A percentile compares a stretch with the other conserved stretches of the same genome.
Conservation (phyloP, 2,888 invertebrate genomes). For the Acronicta aceris region DNA sequence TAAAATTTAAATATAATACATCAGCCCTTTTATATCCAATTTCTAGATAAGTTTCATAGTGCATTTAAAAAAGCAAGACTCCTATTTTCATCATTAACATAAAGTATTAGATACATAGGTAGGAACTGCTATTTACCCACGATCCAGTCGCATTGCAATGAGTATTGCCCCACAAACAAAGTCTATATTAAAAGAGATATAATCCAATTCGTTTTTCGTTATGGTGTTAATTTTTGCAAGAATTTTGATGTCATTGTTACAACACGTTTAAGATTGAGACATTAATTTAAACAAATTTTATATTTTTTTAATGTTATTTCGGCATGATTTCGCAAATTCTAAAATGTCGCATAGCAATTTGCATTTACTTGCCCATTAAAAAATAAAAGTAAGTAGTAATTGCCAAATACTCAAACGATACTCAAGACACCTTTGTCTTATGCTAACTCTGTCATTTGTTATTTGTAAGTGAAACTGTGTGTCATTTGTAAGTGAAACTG, state of each 20-base stretch:
- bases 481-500: too few relatives aligned
- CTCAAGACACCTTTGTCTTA: too few relatives aligned
- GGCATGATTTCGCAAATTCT: background rate
- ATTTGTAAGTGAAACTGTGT: too few relatives aligned
- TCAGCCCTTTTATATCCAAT: too few relatives aligned
- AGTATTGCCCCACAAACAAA: conserved; percentile 34
- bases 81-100: conserved; percentile 32
- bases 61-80: conserved; percentile 36
- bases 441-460: too few relatives aligned
- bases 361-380: too few relatives aligned
- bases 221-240: conserved; percentile 22
- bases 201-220: conserved; percentile 2
- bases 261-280: conserved; percentile 12
- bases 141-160: conserved; percentile 26
- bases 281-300: background rate
- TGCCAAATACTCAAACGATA: too few relatives aligned
- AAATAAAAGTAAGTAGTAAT: too few relatives aligned
- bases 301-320: too few relatives aligned
- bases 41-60: background rate
- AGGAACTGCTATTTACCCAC: conserved; percentile 50
- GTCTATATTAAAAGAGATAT: conserved; percentile 37
- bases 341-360: background rate
- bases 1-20: too few relatives aligned
- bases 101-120: conserved; percentile 1
- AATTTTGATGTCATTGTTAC: conserved; percentile 11